These are phyloP conservation scores for Sceloporus undulatus DNA, from an alignment of 2,113 vertebrate species.

Conservation along the genomic window DNA sequence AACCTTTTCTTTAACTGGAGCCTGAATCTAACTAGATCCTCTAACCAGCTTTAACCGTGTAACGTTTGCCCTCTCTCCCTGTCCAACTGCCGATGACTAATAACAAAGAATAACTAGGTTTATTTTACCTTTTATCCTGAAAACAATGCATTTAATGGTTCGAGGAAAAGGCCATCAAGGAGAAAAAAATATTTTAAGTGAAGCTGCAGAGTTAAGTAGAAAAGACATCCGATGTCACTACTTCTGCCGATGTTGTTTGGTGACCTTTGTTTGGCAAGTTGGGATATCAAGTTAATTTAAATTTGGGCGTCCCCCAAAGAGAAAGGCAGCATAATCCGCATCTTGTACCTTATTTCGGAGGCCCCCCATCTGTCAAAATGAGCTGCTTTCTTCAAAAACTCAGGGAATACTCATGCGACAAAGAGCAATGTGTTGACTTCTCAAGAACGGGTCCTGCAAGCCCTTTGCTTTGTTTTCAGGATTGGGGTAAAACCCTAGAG, in stretches of 20 bases:
- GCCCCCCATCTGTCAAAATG: too few relatives aligned
- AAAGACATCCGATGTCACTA: not conserved
- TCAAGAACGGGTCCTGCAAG: not conserved
- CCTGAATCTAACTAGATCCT: slow-evolving; percentile 75
- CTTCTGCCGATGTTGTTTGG: slow-evolving; percentile 41
- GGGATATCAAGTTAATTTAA: not conserved
- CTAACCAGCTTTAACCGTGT: slow-evolving; percentile 72
- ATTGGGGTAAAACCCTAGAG: slow-evolving; percentile 62
- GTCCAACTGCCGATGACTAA: slow-evolving; percentile 39
- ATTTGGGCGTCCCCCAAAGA: not conserved
- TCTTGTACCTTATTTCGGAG: too few relatives aligned
- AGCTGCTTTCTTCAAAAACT: rapidly evolving
- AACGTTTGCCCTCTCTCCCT: slow-evolving; percentile 49
- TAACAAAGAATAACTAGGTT: slow-evolving; percentile 35
- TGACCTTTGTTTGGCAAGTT: slow-evolving; percentile 25
- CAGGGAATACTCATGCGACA: too few relatives aligned
- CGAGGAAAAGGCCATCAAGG: slow-evolving; percentile 30
- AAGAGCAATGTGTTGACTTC: not conserved
- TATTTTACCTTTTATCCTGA: slow-evolving; percentile 74
- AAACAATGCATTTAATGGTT: slow-evolving; percentile 58
- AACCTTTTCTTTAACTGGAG: slow-evolving; percentile 73
- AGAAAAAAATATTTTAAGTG: not conserved
- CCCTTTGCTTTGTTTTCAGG: slow-evolving; percentile 71
- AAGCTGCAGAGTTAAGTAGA: not conserved
- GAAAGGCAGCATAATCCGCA: not conserved